phyloP scores from a whole-genome alignment of 1,140 invertebrate genomes.

The Sycobia sp. region DNA sequence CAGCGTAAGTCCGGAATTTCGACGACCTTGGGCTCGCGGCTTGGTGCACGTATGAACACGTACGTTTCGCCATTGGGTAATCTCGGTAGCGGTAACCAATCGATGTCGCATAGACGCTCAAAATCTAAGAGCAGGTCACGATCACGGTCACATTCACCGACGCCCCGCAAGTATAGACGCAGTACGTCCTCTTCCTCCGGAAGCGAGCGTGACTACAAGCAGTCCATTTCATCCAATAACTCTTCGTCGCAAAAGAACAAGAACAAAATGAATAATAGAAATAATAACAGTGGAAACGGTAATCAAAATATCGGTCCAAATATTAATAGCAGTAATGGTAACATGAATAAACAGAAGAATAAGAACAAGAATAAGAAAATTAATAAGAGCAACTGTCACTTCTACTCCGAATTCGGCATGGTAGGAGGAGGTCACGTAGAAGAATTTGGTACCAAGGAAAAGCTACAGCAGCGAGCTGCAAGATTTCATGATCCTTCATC shows the following conservation, averaged over 20 bases:
- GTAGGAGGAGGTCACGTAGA: slow-evolving; percentile 65
- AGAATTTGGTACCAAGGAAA: slow-evolving; percentile 73
- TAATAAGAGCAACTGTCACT: slow-evolving; percentile 69
- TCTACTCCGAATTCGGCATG: slow-evolving; percentile 72
- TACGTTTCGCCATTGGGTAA: slow-evolving; percentile 36
- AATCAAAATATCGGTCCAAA: background rate
- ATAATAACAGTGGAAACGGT: background rate
- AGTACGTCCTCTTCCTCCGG: slow-evolving; percentile 57
- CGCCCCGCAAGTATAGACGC: slow-evolving; percentile 51
- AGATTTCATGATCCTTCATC: slow-evolving; percentile 69
- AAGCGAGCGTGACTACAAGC: slow-evolving; percentile 53
- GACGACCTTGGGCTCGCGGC: slow-evolving; percentile 62
- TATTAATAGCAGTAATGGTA: background rate
- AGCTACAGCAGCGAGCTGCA: slow-evolving; percentile 83
- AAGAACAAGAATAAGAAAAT: slow-evolving; percentile 59
- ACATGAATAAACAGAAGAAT: slow-evolving; percentile 40
- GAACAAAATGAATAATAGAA: slow-evolving; percentile 35
- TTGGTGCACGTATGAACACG: slow-evolving; percentile 46
- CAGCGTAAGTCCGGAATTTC: slow-evolving; percentile 60
- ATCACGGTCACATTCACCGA: slow-evolving; percentile 45
- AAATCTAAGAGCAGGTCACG: slow-evolving; percentile 39
- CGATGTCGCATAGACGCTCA: slow-evolving; percentile 40
- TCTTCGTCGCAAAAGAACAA: slow-evolving; percentile 38
- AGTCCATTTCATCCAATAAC: slow-evolving; percentile 15
- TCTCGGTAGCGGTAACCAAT: slow-evolving; percentile 42